Evolutionary conservation across 1,140 invertebrate species (phyloP).

Genomic region (Halictus rubicundus): DNA sequence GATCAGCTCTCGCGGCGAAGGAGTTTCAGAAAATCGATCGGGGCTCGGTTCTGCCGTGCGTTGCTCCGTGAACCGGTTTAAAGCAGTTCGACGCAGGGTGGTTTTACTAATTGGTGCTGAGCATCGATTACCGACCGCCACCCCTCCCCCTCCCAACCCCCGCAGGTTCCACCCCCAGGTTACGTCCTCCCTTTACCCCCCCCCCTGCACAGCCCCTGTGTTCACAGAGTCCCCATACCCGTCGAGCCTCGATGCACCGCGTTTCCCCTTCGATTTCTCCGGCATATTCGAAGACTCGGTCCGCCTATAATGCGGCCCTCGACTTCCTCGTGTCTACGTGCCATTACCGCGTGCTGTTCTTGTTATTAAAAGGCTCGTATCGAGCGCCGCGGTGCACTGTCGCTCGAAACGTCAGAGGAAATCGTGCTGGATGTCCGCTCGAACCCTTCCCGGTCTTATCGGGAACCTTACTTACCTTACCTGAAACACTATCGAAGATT

Average conservation of each 20-base stretch:
- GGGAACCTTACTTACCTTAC: too few species aligned
- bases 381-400: background rate
- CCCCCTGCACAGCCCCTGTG: too few species aligned
- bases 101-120: slow-evolving; percentile 73
- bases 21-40: slow-evolving; percentile 66
- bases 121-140: slow-evolving; percentile 69
- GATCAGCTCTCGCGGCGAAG: slow-evolving; percentile 31
- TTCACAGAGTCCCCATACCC: too few species aligned
- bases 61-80: slow-evolving; percentile 67
- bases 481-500: too few species aligned
- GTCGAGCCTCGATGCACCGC: background rate
- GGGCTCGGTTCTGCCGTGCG: slow-evolving; percentile 59
- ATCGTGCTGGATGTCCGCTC: too few species aligned
- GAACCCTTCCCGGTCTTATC: too few species aligned
- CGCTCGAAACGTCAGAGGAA: too few species aligned
- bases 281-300: slow-evolving; percentile 17
- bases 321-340: background rate
- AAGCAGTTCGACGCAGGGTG: slow-evolving; percentile 66
- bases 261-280: slow-evolving; percentile 27
- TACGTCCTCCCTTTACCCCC: too few species aligned
- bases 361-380: background rate
- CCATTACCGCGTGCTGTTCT: background rate
- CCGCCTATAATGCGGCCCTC: slow-evolving; percentile 11
- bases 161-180: background rate
- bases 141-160: slow-evolving; percentile 25